A percentile compares a stretch with the other conserved stretches of the same genome.
Conservation (phyloP, 1,140 invertebrate genomes). For the Zaprionus kolodkinae region DNA sequence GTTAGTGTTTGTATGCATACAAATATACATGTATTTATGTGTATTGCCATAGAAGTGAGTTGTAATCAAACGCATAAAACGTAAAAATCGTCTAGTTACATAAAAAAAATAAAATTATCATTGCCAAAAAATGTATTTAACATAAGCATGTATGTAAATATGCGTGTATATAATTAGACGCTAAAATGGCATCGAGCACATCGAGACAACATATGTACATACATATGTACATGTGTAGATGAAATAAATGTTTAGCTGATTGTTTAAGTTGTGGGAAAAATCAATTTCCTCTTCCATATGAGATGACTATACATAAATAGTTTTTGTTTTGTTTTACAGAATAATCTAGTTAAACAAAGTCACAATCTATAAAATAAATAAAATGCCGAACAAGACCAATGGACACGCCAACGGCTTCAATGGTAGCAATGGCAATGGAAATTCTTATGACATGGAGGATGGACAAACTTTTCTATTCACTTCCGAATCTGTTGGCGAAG, state of each 20-base stretch:
- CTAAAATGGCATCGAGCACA: conserved; percentile 31
- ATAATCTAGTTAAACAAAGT: conserved; percentile 24
- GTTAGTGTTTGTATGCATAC: neutral
- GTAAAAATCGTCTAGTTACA: conserved; percentile 51
- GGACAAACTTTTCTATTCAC: conserved; percentile 98
- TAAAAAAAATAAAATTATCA: conserved; percentile 59
- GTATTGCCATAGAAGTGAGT: conserved; percentile 2
- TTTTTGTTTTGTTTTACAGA: conserved; percentile 42
- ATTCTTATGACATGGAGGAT: conserved; percentile 90
- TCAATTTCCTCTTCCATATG: conserved; percentile 52
- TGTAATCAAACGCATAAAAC: conserved; percentile 44
- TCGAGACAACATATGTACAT: neutral
- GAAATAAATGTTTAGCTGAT: conserved; percentile 12
- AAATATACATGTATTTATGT: neutral
- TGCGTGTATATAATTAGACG: conserved; percentile 20
- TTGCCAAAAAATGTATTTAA: conserved; percentile 13
- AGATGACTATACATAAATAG: conserved; percentile 31
- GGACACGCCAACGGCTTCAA: conserved; percentile 86
- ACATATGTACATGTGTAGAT: neutral
- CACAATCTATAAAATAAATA: conserved; percentile 27
- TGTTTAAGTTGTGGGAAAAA: conserved; percentile 48
- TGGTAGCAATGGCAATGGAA: conserved; percentile 88
- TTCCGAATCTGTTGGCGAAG: conserved; percentile 99
- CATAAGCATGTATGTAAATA: neutral
- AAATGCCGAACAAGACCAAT: conserved; percentile 81